Evolutionary conservation across 2,888 invertebrate species (phyloP), one percentile per base, ranked within the genome.

Genomic region (Apamea crenata): DNA sequence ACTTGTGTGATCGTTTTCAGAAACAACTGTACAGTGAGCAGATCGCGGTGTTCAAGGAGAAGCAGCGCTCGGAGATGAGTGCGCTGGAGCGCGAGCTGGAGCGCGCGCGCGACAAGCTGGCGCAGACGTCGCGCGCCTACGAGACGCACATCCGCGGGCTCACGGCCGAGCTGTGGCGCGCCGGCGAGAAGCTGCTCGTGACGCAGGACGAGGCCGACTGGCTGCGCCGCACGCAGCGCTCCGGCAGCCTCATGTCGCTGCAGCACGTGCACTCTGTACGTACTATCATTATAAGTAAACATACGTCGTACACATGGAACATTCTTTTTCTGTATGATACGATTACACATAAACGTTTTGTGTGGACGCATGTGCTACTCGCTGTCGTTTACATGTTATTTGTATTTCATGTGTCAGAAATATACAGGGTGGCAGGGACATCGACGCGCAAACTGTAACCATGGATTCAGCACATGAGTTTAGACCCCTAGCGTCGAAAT

Each of bases 21-120:
- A 97, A 97, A 91, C 96, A 97, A 93, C 92, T 98, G 18, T 98
- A 97, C 91, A 97, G 97, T 84, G 98, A 98, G 88, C 98, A 98
- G 92, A 96, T 98, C 81, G 89, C 93, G 5, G 95, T 97, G 76
- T 93, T 97, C 80, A 96, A 96, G 67, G 95, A 95, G 73, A 97
- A 97, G 78, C 97, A 96, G 74, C 96, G 96, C 56, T 97, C 97
- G 77, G 97, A 98, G 90, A 96, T 97, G n/a, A 87, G 90, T 1
- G 36, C 93, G 12, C 91, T 96, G 68, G 96, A 97, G 81, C 95
- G 96, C 69, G 95, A 97, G 78, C 94, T 97, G 82, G 92, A 94
- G n/a, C 97, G 96, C 67, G 97, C 97, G 36, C 95, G 97, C 69
- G 96, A 97, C n/a, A 97, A 97, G 71, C 88, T 96, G 82, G 93